Evolutionary conservation across 2,888 invertebrate genomes (phyloP).

Genomic region (Stratiomys singularior): DNA sequence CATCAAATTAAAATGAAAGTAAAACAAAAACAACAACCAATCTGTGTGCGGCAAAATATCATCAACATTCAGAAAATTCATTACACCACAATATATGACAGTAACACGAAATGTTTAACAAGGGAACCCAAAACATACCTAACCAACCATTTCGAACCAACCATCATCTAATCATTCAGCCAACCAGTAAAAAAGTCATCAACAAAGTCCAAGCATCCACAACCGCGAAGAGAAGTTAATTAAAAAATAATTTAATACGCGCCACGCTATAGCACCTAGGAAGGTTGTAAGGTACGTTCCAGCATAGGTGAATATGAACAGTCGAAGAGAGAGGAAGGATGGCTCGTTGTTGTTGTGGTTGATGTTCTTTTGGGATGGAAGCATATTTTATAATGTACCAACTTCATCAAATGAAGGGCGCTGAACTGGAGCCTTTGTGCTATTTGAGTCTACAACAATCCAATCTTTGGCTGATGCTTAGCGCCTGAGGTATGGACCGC

Average conservation of each 20-base stretch:
- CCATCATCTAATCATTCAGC: slow-evolving; percentile 27
- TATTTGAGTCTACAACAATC: slow-evolving; percentile 7
- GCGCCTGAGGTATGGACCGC: background rate
- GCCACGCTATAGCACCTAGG: slow-evolving; percentile 34
- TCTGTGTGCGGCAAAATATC: background rate
- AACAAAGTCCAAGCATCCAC: slow-evolving; percentile 27
- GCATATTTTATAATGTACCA: slow-evolving; percentile 26
- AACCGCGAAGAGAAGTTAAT: slow-evolving; percentile 49
- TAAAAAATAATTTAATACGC: slow-evolving; percentile 50
- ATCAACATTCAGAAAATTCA: slow-evolving; percentile 24
- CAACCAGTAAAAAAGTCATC: slow-evolving; percentile 39
- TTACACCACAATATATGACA: background rate
- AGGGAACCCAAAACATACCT: background rate
- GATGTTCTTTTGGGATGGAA: background rate
- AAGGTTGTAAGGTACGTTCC: background rate
- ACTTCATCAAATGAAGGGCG: slow-evolving; percentile 42
- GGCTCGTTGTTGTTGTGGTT: background rate
- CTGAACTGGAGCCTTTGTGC: slow-evolving; percentile 39
- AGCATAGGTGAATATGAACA: background rate
- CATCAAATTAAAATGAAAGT: too few species aligned
- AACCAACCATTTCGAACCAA: background rate
- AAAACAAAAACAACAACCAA: too few species aligned
- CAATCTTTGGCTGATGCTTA: background rate
- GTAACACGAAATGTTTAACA: slow-evolving; percentile 23
- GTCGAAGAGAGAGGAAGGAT: background rate